Evolutionary conservation across 35 echinoderm and acorn worm genomes (phyloP).

Genomic region (Amphiura filiformis): DNA sequence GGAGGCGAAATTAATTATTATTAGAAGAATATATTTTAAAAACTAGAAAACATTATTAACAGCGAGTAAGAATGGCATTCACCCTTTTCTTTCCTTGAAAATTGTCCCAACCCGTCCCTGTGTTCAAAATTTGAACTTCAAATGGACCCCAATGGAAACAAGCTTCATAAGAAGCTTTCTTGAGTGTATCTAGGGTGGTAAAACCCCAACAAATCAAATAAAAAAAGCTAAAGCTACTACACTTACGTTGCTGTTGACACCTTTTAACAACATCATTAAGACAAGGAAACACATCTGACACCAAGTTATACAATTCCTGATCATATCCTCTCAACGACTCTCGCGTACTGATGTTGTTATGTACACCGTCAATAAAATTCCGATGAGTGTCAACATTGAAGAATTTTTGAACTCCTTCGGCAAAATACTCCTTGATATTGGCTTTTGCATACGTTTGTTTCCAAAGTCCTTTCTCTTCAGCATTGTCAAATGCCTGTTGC

Average conservation of each 20-base stretch:
- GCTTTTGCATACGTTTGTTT: constrained; percentile 27
- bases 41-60: too few species aligned
- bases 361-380: constrained; percentile 6
- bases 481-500: neutral
- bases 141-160: too few species aligned
- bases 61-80: too few species aligned
- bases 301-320: constrained; percentile 29
- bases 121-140: too few species aligned
- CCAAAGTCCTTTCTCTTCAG: constrained; percentile 20
- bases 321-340: constrained; percentile 46
- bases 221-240: too few species aligned
- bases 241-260: constrained; percentile 21
- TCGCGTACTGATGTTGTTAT: constrained; percentile 59
- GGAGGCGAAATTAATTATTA: too few species aligned
- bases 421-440: constrained; percentile 46
- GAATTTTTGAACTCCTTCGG: constrained; percentile 68
- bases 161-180: too few species aligned
- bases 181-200: too few species aligned
- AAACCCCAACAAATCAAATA: too few species aligned
- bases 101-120: too few species aligned
- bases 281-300: constrained; percentile 64
- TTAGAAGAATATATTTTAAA: too few species aligned
- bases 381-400: constrained; percentile 46
- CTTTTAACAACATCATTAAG: constrained; percentile 44
- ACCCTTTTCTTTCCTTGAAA: too few species aligned